phyloP scores from a whole-genome alignment of 2,113 vertebrate genomes.

The Sitta europaea region DNA sequence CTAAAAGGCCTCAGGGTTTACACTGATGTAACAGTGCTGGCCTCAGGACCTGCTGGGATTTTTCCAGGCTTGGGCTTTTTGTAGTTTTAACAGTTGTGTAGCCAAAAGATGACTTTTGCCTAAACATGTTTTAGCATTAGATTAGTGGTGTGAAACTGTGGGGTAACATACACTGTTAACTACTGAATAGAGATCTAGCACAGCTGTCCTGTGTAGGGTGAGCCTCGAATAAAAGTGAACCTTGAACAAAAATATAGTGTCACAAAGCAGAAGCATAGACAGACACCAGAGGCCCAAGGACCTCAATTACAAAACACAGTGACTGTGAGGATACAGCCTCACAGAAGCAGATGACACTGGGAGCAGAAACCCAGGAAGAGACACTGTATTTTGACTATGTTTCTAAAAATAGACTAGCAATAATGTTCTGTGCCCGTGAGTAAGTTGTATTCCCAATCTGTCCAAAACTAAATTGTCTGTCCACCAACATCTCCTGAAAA shows the following conservation, averaged over 20 bases:
- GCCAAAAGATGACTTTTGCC: background rate
- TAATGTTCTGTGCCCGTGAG: background rate
- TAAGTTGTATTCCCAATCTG: background rate
- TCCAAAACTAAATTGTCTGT: background rate
- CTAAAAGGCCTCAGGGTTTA: background rate
- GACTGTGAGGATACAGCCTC: fast-evolving
- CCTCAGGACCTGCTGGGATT: background rate
- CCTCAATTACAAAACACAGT: background rate
- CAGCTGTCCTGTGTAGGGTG: background rate
- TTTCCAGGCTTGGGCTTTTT: background rate
- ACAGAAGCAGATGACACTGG: background rate
- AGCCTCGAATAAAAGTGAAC: background rate
- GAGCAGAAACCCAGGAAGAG: background rate
- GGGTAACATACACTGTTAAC: background rate
- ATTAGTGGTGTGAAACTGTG: background rate
- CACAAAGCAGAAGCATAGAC: background rate
- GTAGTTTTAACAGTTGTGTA: background rate
- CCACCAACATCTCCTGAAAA: background rate
- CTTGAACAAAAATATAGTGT: background rate
- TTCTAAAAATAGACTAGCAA: background rate
- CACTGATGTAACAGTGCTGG: background rate
- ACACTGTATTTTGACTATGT: background rate
- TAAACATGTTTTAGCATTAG: background rate
- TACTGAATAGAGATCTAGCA: background rate
- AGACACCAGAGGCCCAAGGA: background rate